phyloP scores from a whole-genome alignment of 2,113 vertebrate species.

The Oryzias woworae region DNA sequence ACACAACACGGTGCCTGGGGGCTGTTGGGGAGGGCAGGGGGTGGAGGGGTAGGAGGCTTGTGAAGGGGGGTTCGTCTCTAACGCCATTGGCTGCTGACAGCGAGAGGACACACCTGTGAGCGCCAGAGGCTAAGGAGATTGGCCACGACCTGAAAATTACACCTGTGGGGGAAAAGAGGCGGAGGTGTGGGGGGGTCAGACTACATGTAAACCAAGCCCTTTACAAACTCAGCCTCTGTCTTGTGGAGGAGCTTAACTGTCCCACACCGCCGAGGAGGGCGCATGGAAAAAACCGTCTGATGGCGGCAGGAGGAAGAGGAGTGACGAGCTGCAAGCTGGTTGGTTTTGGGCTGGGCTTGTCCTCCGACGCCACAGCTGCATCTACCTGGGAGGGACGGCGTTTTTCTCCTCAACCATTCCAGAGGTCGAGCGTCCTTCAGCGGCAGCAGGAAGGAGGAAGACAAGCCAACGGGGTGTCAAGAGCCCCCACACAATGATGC shows the following conservation, averaged over 20 bases:
- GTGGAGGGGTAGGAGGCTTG: slow-evolving; percentile 3
- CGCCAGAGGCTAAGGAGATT: slow-evolving; percentile 83
- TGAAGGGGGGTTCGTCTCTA: slow-evolving; percentile 38
- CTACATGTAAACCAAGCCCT: slow-evolving; percentile 95
- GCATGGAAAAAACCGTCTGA: slow-evolving; percentile 55
- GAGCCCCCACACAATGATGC: slow-evolving; percentile 67
- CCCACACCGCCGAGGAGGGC: slow-evolving; percentile 64
- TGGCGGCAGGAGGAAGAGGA: slow-evolving; percentile 35
- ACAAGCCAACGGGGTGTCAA: slow-evolving; percentile 62
- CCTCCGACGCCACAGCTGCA: slow-evolving; percentile 36
- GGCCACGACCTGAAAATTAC: slow-evolving; percentile 84
- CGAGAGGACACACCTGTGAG: slow-evolving; percentile 90
- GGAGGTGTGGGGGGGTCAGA: slow-evolving; percentile 55
- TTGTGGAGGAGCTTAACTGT: slow-evolving; percentile 82
- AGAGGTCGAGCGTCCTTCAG: slow-evolving; percentile 73
- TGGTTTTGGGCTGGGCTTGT: slow-evolving; percentile 51
- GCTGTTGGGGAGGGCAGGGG: slow-evolving; percentile 38
- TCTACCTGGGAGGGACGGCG: slow-evolving; percentile 60
- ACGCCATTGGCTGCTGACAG: slow-evolving; percentile 74
- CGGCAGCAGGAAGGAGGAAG: slow-evolving; percentile 72
- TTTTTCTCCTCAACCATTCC: slow-evolving; percentile 43
- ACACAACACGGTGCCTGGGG: slow-evolving; percentile 72
- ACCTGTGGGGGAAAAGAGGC: slow-evolving; percentile 89
- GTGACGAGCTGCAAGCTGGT: slow-evolving; percentile 53
- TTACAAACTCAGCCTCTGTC: slow-evolving; percentile 89